Percentiles rank a stretch among this genome's conserved stretches.
phyloP scores from a whole-genome alignment of 2,113 vertebrate genomes.

The Semicossyphus pulcher region DNA sequence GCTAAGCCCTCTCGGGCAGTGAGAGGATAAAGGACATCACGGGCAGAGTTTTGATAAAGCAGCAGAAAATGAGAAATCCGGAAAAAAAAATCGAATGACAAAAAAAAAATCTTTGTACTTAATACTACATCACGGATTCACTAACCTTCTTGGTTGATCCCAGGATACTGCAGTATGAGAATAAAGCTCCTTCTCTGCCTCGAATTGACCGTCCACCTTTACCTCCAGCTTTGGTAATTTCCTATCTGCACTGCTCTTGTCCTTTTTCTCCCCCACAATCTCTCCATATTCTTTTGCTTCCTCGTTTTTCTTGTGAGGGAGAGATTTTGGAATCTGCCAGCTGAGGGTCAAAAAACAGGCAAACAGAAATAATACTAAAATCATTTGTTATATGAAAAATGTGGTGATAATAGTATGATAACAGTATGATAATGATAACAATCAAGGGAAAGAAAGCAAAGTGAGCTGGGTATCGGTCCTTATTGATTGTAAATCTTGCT shows the following conservation, averaged over 20 bases:
- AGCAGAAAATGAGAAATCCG: slow-evolving; percentile 10
- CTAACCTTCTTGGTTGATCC: slow-evolving; percentile 78
- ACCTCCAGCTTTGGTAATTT: slow-evolving; percentile 37
- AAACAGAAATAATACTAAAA: background rate
- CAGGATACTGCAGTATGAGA: slow-evolving; percentile 44
- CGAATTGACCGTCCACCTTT: slow-evolving; percentile 45
- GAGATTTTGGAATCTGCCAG: slow-evolving; percentile 48
- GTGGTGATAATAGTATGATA: too few species aligned
- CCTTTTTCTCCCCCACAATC: slow-evolving; percentile 7
- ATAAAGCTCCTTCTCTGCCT: slow-evolving; percentile 45
- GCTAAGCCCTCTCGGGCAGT: slow-evolving; percentile 18
- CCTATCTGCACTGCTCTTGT: slow-evolving; percentile 19
- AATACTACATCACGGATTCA: slow-evolving; percentile 31
- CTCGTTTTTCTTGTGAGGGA: slow-evolving; percentile 14
- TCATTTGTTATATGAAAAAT: too few species aligned
- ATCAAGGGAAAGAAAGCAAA: too few species aligned
- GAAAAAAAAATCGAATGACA: slow-evolving; percentile 24
- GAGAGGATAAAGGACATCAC: slow-evolving; percentile 27
- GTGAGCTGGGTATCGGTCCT: too few species aligned
- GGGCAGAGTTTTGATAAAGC: background rate
- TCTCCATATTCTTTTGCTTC: slow-evolving; percentile 21
- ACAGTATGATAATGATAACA: too few species aligned
- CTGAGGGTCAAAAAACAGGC: slow-evolving; percentile 37
- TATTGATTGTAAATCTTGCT: too few species aligned
- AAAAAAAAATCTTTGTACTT: background rate